These are phyloP conservation scores for Xiphydria camelus DNA, from an alignment of 2,888 invertebrate species.

Conservation along the genomic window DNA sequence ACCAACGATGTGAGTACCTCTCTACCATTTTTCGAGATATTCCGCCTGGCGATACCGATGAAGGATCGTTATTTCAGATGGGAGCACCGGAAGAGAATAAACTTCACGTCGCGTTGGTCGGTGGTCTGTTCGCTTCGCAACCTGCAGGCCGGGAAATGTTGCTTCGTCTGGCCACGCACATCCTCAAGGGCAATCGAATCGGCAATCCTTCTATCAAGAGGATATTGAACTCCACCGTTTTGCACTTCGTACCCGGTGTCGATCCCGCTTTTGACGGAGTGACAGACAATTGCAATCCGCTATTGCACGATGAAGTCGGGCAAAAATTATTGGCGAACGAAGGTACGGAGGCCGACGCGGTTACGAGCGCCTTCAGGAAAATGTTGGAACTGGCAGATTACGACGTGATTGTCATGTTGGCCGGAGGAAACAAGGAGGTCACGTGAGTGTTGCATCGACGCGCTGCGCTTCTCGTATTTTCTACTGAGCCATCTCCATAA, in stretches of 20 bases:
- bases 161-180: conserved; percentile 79
- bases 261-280: conserved; percentile 63
- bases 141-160: conserved; percentile 84
- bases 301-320: conserved; percentile 67
- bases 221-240: conserved; percentile 71
- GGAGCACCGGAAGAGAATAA: conserved; percentile 80
- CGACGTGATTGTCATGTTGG: conserved; percentile 73
- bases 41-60: background rate
- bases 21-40: background rate
- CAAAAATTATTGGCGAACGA: conserved; percentile 64
- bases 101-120: conserved; percentile 81
- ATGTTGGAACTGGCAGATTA: conserved; percentile 70
- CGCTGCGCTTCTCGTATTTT: background rate
- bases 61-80: conserved; percentile 61
- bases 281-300: conserved; percentile 55
- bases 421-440: conserved; percentile 73
- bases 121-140: conserved; percentile 80
- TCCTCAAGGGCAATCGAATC: conserved; percentile 71
- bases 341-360: conserved; percentile 57
- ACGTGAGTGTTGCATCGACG: conserved; percentile 56
- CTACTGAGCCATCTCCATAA: conserved; percentile 40
- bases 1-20: conserved; percentile 67
- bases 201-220: conserved; percentile 68
- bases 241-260: conserved; percentile 78
- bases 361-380: conserved; percentile 66